Conservation (phyloP, 2,113 vertebrate genomes). For the Cyanoliseus patagonus region DNA sequence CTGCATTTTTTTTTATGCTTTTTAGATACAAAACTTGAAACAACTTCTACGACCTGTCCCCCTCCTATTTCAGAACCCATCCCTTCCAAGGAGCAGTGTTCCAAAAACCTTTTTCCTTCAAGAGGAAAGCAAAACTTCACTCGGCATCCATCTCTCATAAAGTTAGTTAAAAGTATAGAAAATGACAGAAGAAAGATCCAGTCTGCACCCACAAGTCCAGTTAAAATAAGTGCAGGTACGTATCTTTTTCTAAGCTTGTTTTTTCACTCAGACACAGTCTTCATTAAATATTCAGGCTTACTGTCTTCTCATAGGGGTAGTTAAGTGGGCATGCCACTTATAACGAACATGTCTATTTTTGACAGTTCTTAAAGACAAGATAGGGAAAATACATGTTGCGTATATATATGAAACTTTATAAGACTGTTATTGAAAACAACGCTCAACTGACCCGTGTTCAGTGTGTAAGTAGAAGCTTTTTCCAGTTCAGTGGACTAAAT, state of each 20-base stretch:
- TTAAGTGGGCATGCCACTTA: background rate
- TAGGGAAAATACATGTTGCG: background rate
- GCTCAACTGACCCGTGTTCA: background rate
- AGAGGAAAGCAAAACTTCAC: conserved; percentile 85
- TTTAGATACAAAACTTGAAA: conserved; percentile 57
- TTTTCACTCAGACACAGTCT: background rate
- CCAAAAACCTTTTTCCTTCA: conserved; percentile 92
- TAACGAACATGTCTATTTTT: background rate
- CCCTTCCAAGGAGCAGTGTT: conserved; percentile 83
- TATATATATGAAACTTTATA: background rate
- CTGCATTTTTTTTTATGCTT: background rate
- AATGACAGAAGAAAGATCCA: conserved; percentile 90
- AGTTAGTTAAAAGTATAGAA: conserved; percentile 88
- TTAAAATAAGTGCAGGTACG: conserved; percentile 76
- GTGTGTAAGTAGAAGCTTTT: background rate
- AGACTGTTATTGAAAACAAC: background rate
- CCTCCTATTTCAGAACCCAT: conserved; percentile 56
- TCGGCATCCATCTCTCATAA: conserved; percentile 91
- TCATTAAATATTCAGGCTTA: background rate
- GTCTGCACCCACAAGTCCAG: conserved; percentile 90
- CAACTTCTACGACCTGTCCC: background rate
- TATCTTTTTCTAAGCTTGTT: background rate
- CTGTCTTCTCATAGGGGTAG: background rate
- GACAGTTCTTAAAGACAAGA: background rate
- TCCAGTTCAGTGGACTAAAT: background rate